phyloP scores from a whole-genome alignment of 1,140 invertebrate genomes.

The Meloidogyne floridensis region DNA sequence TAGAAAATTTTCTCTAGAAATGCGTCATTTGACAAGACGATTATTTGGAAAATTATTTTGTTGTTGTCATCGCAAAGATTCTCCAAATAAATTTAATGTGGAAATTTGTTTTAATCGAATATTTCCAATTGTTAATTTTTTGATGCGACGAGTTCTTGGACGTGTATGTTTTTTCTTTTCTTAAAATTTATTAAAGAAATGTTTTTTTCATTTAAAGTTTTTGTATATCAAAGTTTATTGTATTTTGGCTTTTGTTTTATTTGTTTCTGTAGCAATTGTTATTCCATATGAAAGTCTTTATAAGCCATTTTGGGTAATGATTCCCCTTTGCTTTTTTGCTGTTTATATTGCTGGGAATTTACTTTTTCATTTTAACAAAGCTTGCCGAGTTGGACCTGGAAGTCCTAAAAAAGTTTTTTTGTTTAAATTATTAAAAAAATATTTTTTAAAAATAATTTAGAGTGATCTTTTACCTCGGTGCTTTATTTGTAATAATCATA shows the following conservation, averaged over 20 bases:
- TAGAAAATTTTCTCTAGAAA: background rate
- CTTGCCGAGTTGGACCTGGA: constrained; percentile 49
- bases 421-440: too few relatives aligned
- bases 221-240: constrained; percentile 57
- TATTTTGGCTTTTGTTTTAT: constrained; percentile 53
- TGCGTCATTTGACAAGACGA: background rate
- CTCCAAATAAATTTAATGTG: background rate
- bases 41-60: background rate
- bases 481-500: constrained; percentile 79
- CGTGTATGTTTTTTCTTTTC: constrained; percentile 31
- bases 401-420: constrained; percentile 53
- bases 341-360: constrained; percentile 35
- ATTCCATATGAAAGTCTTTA: constrained; percentile 55
- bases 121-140: constrained; percentile 33
- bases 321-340: constrained; percentile 36
- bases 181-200: constrained; percentile 8
- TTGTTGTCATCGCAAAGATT: background rate
- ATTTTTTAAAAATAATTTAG: constrained; percentile 37
- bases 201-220: constrained; percentile 46
- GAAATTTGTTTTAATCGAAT: constrained; percentile 18
- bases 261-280: constrained; percentile 55
- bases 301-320: constrained; percentile 45
- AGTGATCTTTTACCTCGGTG: constrained; percentile 71
- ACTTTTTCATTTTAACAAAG: constrained; percentile 60
- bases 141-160: constrained; percentile 35